Percentiles rank a stretch among this genome's conserved stretches.
Conservation (phyloP, 35 echinoderm and acorn worm species). For the Apostichopus parvimensis region DNA sequence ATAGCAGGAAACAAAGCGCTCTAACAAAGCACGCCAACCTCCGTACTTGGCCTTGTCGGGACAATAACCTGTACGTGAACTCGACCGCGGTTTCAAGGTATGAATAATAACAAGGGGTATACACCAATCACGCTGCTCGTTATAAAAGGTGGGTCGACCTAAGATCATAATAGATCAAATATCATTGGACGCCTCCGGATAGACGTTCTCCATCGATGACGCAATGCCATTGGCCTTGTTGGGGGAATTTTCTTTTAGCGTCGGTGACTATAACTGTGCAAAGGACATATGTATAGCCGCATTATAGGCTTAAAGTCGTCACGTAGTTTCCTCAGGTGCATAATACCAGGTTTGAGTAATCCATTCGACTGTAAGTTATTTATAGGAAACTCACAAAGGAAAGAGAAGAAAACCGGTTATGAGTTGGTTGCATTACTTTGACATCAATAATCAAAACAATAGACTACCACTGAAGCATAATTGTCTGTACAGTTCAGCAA, state of each 20-base stretch:
- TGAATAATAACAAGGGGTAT: constrained; percentile 27
- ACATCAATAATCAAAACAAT: background rate
- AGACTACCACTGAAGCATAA: background rate
- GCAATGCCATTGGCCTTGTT: constrained; percentile 26
- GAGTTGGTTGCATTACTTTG: background rate
- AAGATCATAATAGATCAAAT: background rate
- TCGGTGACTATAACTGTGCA: too few species aligned
- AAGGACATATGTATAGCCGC: constrained; percentile 1
- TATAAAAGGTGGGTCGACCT: background rate
- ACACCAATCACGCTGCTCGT: constrained; percentile 19
- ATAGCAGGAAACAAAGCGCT: constrained; percentile 56
- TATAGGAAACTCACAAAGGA: too few species aligned
- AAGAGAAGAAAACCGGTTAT: background rate
- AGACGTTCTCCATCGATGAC: constrained; percentile 32
- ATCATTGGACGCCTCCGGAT: constrained; percentile 22
- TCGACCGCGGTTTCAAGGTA: constrained; percentile 36
- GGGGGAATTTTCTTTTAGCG: constrained; percentile 26
- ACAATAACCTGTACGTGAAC: constrained; percentile 57
- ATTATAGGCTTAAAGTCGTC: background rate
- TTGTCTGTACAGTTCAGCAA: too few species aligned
- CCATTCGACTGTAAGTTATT: background rate
- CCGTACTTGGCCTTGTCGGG: constrained; percentile 47
- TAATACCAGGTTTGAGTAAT: background rate
- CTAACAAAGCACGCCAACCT: constrained; percentile 37
- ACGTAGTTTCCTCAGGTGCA: background rate